phyloP scores from a whole-genome alignment of 2,797 vertebrate genomes.

The Knipowitschia caucasica region DNA sequence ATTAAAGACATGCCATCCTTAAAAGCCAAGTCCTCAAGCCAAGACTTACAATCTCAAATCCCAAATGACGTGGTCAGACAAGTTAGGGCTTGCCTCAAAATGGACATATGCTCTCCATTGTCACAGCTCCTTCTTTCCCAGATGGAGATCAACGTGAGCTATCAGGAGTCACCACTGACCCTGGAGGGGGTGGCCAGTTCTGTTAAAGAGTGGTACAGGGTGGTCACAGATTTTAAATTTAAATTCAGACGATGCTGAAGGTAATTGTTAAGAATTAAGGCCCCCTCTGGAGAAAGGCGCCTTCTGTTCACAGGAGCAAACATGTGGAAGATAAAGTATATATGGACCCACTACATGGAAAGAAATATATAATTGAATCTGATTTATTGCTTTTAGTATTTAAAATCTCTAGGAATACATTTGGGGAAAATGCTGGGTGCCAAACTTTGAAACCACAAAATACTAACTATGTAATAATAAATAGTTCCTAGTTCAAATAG shows the following conservation, averaged over 20 bases:
- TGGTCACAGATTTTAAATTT: slow-evolving; percentile 61
- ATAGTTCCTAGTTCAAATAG: too few relatives aligned
- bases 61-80: slow-evolving; percentile 60
- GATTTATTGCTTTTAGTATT: too few relatives aligned
- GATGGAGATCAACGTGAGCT: slow-evolving; percentile 67
- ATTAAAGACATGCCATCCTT: slow-evolving; percentile 35
- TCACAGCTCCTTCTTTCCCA: slow-evolving; percentile 67
- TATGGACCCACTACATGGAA: slow-evolving; percentile 27
- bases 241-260: slow-evolving; percentile 56
- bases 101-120: slow-evolving; percentile 73
- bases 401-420: neutral
- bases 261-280: slow-evolving; percentile 53
- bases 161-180: slow-evolving; percentile 70
- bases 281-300: slow-evolving; percentile 24
- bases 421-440: too few relatives aligned
- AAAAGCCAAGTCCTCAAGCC: slow-evolving; percentile 24
- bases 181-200: slow-evolving; percentile 56
- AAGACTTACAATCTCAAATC: slow-evolving; percentile 33
- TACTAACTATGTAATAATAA: too few relatives aligned
- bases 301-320: slow-evolving; percentile 48
- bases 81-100: slow-evolving; percentile 66
- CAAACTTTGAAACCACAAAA: too few relatives aligned
- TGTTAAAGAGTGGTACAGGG: slow-evolving; percentile 63
- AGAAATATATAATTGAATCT: neutral
- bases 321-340: slow-evolving; percentile 44